Base-by-base conservation (phyloP, 2,888 invertebrate genomes). In the Eilema griseolum region DNA sequence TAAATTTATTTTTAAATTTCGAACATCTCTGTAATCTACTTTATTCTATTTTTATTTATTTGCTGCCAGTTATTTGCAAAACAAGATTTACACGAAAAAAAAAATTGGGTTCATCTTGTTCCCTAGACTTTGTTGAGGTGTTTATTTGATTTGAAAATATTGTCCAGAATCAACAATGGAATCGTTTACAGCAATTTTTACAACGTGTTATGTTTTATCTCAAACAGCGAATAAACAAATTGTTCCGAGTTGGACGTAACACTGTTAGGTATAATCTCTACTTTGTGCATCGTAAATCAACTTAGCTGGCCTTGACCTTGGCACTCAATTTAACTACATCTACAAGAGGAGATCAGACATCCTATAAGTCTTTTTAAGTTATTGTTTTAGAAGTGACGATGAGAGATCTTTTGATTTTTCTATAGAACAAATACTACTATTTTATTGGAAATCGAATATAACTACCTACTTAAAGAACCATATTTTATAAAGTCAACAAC, bases 271-370 rank as follows among this genome's bases (percentile, higher is more conserved):
- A n/a, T 28, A 61, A 31, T 31, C 61, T n/a, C 31, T 61, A 61
- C 31, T 61, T 61, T 61, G 33, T 61, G 31, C 28, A 28, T 61
- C 61, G 20, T 61, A 28, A 61, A 61, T 61, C 61, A 61, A 20
- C 61, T 61, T 31, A 61, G 11, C 16, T 31, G 31, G 20, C 61
- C 61, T 61, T 33, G 61, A 16, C 61, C 61, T 61, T 61, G 61
- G n/a, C 31, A 61, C 37, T 37, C 24, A 59, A 20, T 23, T 31
- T 16, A 12, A 77, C 76, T n/a, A n/a, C n/a, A 52, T 52, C n/a
- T n/a, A 52, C n/a, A 52, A 20, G 52, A 52, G 8, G 52, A n/a
- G 52, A 52, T 52, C 16, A 20, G 20, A 46, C 46, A 46, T 46
- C 46, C 20, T 46, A 46, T 46, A 46, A 46, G 46, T 46, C 46